These are phyloP conservation scores for Hypercompe scribonia DNA, from an alignment of 2,888 invertebrate genomes.

Conservation along the genomic window DNA sequence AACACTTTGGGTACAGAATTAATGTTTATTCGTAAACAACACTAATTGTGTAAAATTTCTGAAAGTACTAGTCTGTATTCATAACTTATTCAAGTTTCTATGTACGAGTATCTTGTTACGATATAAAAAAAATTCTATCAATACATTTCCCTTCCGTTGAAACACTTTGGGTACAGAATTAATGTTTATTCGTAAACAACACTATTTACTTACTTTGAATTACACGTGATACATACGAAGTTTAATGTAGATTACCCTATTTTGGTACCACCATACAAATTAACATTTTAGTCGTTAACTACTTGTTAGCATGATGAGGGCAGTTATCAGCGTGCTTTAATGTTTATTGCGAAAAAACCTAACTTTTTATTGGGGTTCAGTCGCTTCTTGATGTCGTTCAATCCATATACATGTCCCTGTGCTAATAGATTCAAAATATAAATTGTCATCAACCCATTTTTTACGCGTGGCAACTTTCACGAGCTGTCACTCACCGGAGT, in stretches of 20 bases:
- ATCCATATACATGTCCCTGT: not conserved
- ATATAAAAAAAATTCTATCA: not conserved
- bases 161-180: not conserved
- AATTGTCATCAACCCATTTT: too few relatives aligned
- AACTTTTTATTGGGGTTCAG: not conserved
- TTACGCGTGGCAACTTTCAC: too few relatives aligned
- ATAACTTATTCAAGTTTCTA: not conserved
- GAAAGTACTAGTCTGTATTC: not conserved
- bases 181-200: not conserved
- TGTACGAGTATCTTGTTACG: not conserved
- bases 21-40: not conserved
- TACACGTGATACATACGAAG: not conserved
- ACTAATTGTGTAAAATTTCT: not conserved
- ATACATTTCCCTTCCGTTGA: not conserved
- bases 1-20: not conserved
- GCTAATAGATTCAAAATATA: too few relatives aligned
- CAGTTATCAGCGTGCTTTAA: constrained; percentile 7
- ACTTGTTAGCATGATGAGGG: constrained; percentile 29
- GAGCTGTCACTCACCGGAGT: too few relatives aligned
- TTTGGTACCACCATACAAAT: constrained; percentile 6
- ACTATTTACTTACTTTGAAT: not conserved
- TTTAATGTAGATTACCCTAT: not conserved
- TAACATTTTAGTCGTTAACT: constrained; percentile 9
- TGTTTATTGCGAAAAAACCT: constrained; percentile 1
- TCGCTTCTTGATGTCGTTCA: not conserved